Evolutionary conservation across 2,797 vertebrate species (phyloP), one percentile per base, ranked within the genome.

Genomic region (Streptopelia turtur): DNA sequence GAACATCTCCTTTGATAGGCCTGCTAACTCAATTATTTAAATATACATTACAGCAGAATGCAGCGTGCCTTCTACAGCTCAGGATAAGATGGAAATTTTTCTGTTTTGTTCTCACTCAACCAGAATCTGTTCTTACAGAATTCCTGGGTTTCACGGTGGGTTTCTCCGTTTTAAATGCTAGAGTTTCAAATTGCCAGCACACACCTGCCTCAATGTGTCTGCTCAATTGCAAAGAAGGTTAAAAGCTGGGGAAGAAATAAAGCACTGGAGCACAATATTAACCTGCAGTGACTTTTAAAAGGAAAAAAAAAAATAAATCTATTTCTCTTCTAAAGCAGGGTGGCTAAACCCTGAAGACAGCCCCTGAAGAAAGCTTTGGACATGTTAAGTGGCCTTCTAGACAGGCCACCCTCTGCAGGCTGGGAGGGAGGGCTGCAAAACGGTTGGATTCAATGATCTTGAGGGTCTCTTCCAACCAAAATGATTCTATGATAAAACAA

Each of bases 11-110:
- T 96, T 91, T 90, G 69, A 93, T 81, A 94, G 70, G 80, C 60
- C 65, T 82, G 49, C 88, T 93, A 92, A 94, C 92, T 96, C 75
- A 84, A 94, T 96, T 93, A 92, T 90, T 96, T 86, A 94, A 93
- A 91, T 64, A 91, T 24, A 63, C 43, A 83, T 84, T 87, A 76
- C n/a, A 78, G 55, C 8, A 96, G 83, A 91, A 90, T 14, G 35
- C 60, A 76, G 47, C 1, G 0, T 55, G 69, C 55, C 79, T 82
- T n/a, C 79, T 37, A 21, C 37, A 76, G 47, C 43, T 66, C 22
- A 31, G 47, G 47, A 49, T 10, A 39, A 87, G 23, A 66, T 20
- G 59, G 49, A 86, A 78, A 76, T 37, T 75, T 86, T 78, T 41
- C 47, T 59, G 24, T 39, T 87, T 83, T 68, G 28, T 39, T 76